Conservation (phyloP, 2,797 vertebrate species). For the Rhinella marina region DNA sequence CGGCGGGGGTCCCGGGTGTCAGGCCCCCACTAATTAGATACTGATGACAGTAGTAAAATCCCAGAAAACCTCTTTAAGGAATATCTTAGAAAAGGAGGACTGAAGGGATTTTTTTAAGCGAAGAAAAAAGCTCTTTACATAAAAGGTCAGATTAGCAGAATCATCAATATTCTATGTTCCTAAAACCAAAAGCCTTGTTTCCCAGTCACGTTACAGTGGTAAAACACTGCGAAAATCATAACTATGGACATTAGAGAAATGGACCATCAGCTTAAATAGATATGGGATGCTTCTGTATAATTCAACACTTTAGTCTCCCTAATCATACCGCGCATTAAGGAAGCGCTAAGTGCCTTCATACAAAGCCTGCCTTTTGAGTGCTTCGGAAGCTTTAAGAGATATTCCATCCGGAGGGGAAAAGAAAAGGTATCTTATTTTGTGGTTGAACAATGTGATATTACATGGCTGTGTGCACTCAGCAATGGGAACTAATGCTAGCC, state of each 20-base stretch:
- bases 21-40: no score
- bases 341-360: neutral
- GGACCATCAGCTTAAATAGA: neutral
- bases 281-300: neutral
- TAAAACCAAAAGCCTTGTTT: neutral
- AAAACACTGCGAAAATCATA: neutral
- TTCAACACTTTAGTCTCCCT: neutral
- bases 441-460: constrained; percentile 34
- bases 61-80: no score
- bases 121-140: no score
- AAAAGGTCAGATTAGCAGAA: neutral
- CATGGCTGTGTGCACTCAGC: constrained; percentile 33
- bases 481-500: constrained; percentile 14
- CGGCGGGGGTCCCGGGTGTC: no score
- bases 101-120: no score
- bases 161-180: neutral
- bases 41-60: no score
- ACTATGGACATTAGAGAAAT: neutral
- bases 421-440: constrained; percentile 6
- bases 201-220: neutral
- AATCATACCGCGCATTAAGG: constrained; percentile 13
- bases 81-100: no score
- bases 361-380: neutral
- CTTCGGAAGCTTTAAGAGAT: constrained; percentile 29
- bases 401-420: neutral